Conservation (phyloP, 2,797 vertebrate species). For the Ispidina lecontei region DNA sequence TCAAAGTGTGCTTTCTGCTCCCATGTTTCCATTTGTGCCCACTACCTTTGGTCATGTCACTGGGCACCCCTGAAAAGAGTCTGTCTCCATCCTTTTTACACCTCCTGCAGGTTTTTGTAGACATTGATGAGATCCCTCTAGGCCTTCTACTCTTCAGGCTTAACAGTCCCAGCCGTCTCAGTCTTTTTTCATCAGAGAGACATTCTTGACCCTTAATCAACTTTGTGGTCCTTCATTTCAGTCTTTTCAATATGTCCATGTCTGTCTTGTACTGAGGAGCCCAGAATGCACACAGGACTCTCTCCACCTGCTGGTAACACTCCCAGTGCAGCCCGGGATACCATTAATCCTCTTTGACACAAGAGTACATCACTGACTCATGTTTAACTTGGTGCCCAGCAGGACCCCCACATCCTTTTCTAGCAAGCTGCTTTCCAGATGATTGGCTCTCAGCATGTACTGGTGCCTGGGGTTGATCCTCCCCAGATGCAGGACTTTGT, state of each 20-base stretch:
- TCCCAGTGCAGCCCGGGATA: not conserved
- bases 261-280: not conserved
- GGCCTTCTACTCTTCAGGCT: not conserved
- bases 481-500: not conserved
- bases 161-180: not conserved
- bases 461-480: not conserved
- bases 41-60: not conserved
- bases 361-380: not conserved
- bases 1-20: not conserved
- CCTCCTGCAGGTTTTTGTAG: not conserved
- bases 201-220: not conserved
- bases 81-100: not conserved
- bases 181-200: not conserved
- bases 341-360: not conserved
- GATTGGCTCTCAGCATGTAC: not conserved
- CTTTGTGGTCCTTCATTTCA: not conserved
- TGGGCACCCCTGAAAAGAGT: not conserved
- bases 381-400: not conserved
- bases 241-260: not conserved
- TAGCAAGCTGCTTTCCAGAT: not conserved
- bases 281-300: not conserved
- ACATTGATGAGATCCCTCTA: not conserved
- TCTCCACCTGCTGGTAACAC: not conserved
- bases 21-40: not conserved
- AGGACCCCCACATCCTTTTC: not conserved